Conservation (phyloP, 2,113 vertebrate species). For the Pontoporia blainvillei region DNA sequence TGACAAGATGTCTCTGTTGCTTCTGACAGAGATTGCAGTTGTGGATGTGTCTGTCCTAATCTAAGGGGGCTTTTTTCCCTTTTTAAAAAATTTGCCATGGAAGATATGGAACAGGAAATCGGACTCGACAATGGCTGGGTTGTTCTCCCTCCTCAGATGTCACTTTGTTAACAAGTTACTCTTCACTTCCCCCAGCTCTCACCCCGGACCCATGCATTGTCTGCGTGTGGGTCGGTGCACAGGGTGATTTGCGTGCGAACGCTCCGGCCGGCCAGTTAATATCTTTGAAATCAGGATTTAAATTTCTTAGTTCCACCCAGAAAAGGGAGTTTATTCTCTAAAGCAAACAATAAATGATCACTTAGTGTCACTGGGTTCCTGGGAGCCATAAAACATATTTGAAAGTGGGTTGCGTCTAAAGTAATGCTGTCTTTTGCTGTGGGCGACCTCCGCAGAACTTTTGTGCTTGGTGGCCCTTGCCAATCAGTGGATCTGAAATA, state of each 20-base stretch:
- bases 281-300: neutral
- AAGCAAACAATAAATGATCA: neutral
- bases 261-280: neutral
- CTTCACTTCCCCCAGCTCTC: neutral
- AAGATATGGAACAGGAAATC: neutral
- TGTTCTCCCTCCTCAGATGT: neutral
- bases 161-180: constrained; percentile 43
- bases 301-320: neutral
- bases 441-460: neutral
- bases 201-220: neutral
- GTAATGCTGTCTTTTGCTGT: neutral
- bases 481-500: neutral
- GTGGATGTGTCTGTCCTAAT: neutral
- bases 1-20: neutral
- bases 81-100: neutral
- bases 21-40: neutral
- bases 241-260: neutral
- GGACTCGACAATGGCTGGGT: neutral
- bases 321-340: neutral
- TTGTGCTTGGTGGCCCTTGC: neutral
- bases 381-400: neutral
- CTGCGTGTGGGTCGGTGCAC: neutral
- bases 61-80: neutral
- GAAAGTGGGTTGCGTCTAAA: neutral
- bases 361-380: neutral